Evolutionary conservation across 92 coral and sea anemone species (phyloP), one percentile per base, ranked within the genome.

Genomic region (Epizoanthus illoricatus): DNA sequence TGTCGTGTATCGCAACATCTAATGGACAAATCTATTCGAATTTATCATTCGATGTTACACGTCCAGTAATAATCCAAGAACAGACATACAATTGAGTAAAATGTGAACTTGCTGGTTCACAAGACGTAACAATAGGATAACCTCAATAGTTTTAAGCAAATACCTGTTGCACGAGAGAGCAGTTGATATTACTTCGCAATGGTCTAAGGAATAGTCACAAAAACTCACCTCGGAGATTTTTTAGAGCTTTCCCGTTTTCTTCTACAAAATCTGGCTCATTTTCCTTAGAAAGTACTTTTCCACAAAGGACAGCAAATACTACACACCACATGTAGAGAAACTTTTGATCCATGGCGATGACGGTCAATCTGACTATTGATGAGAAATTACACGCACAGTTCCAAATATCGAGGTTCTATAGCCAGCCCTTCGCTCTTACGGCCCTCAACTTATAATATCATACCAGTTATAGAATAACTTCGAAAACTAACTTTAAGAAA

Each of bases 161-260:
- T 59, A 75, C 68, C 80, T 39, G 65, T 33, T 33, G 42, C 15
- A 56, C 11, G 20, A 57, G 33, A 45, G 39, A 76, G 12, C 7
- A 42, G 6, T 20, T 76, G 5, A 42, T 21, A 41, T 13, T 20
- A 7, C 5, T 71, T 71, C 57, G 7, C 7, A 47, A 57, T 42
- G 23, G 20, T 8, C 7, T 43, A 24, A 20, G 23, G 17, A 62
- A 62, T 2, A 61, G 39, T 19, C 13, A 23, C 9, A 42, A 4
- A 2, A 39, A n/a, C 89, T 85, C 62, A 88, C 91, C 91, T 80
- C 84, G 86, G 6, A 88, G 59, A 62, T 88, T 45, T 41, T 81
- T 81, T 36, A 88, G 75, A 13, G 91, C 91, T 88, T 85, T 88
- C 4, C 91, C 91, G 62, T 68, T 85, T 58, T 88, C 89, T 64